Percentiles rank a stretch among this genome's conserved stretches.
These are phyloP conservation scores for Arctocebus calabarensis DNA, from an alignment of 2,797 vertebrate genomes.

Conservation along the genomic window DNA sequence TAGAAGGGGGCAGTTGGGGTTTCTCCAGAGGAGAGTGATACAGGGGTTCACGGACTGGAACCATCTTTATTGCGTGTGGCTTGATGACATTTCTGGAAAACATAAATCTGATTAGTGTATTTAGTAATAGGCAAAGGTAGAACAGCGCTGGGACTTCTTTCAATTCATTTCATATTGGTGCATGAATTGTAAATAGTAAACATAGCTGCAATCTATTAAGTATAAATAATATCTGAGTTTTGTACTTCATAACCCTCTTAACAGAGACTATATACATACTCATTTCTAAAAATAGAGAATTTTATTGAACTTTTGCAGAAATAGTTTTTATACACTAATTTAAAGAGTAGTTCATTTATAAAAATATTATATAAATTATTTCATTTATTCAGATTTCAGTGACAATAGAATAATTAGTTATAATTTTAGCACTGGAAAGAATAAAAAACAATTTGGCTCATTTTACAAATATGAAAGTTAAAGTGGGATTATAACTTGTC, in stretches of 20 bases:
- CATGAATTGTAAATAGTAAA: not conserved
- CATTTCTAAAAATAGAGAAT: constrained; percentile 3
- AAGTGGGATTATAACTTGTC: not conserved
- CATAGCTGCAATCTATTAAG: not conserved
- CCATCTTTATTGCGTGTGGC: no score
- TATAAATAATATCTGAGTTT: constrained; percentile 9
- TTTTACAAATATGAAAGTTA: not conserved
- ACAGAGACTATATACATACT: not conserved
- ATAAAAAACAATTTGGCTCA: not conserved
- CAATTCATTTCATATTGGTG: not conserved
- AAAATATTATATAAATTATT: not conserved
- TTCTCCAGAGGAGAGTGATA: no score
- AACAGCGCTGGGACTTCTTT: not conserved
- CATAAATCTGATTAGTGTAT: no score
- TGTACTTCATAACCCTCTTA: not conserved
- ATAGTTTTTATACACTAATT: not conserved
- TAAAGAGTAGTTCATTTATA: not conserved
- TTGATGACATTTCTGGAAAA: no score
- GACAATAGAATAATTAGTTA: not conserved
- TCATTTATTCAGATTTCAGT: not conserved
- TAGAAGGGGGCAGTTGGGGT: no score
- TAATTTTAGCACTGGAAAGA: not conserved
- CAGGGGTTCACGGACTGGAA: no score
- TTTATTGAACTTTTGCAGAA: not conserved
- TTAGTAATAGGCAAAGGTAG: no score